Conservation (phyloP, 2,113 vertebrate genomes). For the Porphyrio hochstetteri region DNA sequence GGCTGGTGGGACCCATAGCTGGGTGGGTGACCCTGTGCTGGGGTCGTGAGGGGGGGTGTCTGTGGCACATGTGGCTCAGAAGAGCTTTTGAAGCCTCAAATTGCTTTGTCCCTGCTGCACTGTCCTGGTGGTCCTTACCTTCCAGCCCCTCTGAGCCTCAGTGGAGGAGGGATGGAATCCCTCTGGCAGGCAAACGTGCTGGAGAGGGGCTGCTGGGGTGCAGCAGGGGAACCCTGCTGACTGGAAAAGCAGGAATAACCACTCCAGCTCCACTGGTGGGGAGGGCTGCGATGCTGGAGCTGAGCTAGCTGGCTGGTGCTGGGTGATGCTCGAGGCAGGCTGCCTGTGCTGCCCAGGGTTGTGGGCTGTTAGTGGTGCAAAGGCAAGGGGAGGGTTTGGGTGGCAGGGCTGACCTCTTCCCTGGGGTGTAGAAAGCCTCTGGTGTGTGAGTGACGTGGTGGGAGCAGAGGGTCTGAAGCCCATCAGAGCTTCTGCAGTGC, state of each 20-base stretch:
- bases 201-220: neutral
- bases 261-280: neutral
- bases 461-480: neutral
- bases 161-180: neutral
- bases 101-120: neutral
- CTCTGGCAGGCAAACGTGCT: neutral
- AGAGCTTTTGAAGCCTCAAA: neutral
- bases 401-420: neutral
- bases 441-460: neutral
- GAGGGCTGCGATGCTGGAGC: neutral
- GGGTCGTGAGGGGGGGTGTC: neutral
- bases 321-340: neutral
- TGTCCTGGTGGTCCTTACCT: neutral
- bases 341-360: neutral
- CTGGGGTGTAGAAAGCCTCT: neutral
- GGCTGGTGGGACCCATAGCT: neutral
- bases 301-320: neutral
- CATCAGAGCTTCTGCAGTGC: neutral
- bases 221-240: neutral
- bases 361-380: neutral
- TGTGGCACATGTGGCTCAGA: neutral
- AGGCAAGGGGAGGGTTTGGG: neutral
- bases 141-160: accelerated
- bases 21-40: accelerated
- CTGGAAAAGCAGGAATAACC: constrained; percentile 60